Percentiles rank a stretch among this genome's conserved stretches.
Evolutionary conservation across 2,113 vertebrate genomes (phyloP).

Genomic region (Strigops habroptila): DNA sequence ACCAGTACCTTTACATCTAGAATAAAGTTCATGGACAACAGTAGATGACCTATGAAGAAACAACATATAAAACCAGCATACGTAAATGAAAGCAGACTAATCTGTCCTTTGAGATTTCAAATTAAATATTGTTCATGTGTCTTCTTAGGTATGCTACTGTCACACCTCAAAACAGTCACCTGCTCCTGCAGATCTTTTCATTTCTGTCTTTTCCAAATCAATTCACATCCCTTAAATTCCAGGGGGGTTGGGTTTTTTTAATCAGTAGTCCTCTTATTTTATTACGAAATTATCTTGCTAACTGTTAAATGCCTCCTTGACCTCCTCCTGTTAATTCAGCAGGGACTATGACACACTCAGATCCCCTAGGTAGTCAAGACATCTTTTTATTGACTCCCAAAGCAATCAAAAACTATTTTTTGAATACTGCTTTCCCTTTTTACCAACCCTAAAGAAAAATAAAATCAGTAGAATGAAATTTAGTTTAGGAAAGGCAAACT

Average conservation of each 20-base stretch:
- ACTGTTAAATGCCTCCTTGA: not conserved
- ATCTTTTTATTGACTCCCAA: not conserved
- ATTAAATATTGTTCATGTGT: not conserved
- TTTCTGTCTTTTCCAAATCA: not conserved
- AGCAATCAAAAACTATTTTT: not conserved
- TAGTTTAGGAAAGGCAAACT: not conserved
- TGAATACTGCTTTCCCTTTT: not conserved
- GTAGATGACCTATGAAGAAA: not conserved
- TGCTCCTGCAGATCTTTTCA: not conserved
- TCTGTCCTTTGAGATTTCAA: slow-evolving; percentile 29
- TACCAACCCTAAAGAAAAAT: not conserved
- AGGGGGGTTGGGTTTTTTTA: not conserved
- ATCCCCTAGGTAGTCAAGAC: not conserved
- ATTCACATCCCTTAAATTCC: not conserved
- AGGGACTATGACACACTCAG: not conserved
- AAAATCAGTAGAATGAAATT: not conserved
- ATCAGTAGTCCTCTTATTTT: not conserved
- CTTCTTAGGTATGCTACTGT: not conserved
- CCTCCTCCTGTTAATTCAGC: not conserved
- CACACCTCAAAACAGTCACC: not conserved
- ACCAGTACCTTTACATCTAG: not conserved
- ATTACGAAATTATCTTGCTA: not conserved
- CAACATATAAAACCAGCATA: not conserved
- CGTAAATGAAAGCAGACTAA: slow-evolving; percentile 22
- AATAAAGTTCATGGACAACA: not conserved